Percentiles rank a stretch among this genome's conserved stretches.
Evolutionary conservation across 2,797 vertebrate genomes (phyloP).

Genomic region (Acipenser ruthenus): DNA sequence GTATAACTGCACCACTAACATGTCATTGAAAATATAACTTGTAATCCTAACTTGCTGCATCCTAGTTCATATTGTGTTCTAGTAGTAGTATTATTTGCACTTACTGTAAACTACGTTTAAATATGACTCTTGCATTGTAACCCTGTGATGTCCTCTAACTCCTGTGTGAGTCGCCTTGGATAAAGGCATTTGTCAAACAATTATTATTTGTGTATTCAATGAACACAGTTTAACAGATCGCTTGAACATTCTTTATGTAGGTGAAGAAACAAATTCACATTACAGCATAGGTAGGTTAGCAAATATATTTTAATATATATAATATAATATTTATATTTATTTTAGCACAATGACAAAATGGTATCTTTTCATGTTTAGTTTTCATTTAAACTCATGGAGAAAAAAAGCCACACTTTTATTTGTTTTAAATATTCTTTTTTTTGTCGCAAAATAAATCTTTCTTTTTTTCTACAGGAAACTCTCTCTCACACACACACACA

Average conservation of each 20-base stretch:
- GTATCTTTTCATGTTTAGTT: slow-evolving; percentile 61
- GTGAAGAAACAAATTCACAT: slow-evolving; percentile 15
- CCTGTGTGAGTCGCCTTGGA: too few species aligned
- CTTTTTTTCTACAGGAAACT: slow-evolving; percentile 29
- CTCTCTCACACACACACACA: slow-evolving; percentile 19
- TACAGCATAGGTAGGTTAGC: slow-evolving; percentile 48
- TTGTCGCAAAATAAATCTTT: slow-evolving; percentile 36
- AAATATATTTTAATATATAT: slow-evolving; percentile 75
- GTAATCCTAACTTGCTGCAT: too few species aligned
- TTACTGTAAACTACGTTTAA: too few species aligned
- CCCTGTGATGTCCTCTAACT: too few species aligned
- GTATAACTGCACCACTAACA: too few species aligned
- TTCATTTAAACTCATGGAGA: slow-evolving; percentile 57
- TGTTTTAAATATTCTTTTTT: slow-evolving; percentile 26
- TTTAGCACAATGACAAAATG: slow-evolving; percentile 70
- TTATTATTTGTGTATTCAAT: neutral
- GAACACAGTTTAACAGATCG: neutral
- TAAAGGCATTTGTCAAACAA: too few species aligned
- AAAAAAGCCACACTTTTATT: slow-evolving; percentile 46
- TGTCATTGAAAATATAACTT: too few species aligned
- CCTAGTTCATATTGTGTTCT: too few species aligned
- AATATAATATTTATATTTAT: slow-evolving; percentile 63
- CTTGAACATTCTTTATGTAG: neutral
- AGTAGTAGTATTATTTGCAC: too few species aligned
- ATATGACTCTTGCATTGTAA: too few species aligned